Conservation (phyloP, 2,113 vertebrate species). For the Etheostoma cragini region DNA sequence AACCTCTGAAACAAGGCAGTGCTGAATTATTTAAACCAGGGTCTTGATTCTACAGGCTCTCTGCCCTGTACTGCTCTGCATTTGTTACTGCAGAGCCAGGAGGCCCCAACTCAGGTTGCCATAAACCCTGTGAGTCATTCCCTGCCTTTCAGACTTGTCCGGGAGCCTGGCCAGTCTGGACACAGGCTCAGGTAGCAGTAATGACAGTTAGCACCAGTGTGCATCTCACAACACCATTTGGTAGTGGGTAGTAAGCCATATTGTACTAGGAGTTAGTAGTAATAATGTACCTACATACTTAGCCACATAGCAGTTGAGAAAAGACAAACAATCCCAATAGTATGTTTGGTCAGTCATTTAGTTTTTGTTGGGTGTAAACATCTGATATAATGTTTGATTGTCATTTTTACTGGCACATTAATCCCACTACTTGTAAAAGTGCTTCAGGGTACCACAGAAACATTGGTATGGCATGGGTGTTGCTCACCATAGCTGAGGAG, state of each 20-base stretch:
- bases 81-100: constrained; percentile 44
- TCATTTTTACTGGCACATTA: neutral
- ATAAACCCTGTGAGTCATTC: constrained; percentile 16
- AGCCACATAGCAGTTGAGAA: neutral
- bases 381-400: neutral
- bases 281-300: neutral
- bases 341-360: neutral
- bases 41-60: constrained; percentile 67
- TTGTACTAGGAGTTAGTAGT: constrained; percentile 1
- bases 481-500: constrained; percentile 96
- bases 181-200: constrained; percentile 23
- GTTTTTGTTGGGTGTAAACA: neutral
- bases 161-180: constrained; percentile 25
- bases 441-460: neutral
- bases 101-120: constrained; percentile 52
- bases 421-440: neutral
- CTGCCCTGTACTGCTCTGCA: constrained; percentile 45
- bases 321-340: neutral
- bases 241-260: neutral
- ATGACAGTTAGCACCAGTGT: constrained; percentile 5
- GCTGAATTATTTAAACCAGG: constrained; percentile 79
- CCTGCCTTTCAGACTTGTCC: constrained; percentile 21
- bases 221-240: neutral
- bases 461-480: neutral
- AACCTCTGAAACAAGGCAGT: constrained; percentile 79